These are phyloP conservation scores for Latheticus oryzae DNA, from an alignment of 2,888 invertebrate species.

Conservation along the genomic window DNA sequence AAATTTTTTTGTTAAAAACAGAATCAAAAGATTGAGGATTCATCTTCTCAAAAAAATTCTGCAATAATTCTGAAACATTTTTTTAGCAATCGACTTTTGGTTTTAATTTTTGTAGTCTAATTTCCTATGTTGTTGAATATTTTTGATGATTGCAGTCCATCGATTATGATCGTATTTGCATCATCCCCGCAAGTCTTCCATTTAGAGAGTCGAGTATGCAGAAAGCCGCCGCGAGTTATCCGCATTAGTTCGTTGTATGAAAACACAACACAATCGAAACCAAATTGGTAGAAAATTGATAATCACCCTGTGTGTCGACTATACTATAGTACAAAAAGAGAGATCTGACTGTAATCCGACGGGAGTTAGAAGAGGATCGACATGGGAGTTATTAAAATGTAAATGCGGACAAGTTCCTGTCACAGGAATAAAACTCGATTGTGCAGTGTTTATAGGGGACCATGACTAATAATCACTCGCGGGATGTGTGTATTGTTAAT, in stretches of 20 bases:
- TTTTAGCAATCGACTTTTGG: too few species aligned
- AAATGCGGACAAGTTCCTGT: conserved; percentile 54
- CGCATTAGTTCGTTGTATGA: conserved; percentile 59
- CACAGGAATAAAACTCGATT: conserved; percentile 64
- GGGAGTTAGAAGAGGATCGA: conserved; percentile 52
- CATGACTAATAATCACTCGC: conserved; percentile 61
- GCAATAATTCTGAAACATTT: too few species aligned
- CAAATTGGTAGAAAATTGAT: conserved; percentile 68
- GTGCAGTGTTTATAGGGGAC: conserved; percentile 55
- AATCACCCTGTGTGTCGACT: conserved; percentile 62
- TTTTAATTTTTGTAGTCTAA: too few species aligned
- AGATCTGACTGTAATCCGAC: conserved; percentile 40
- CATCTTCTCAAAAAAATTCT: too few species aligned
- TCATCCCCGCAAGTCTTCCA: conserved; percentile 44
- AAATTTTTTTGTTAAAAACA: too few species aligned
- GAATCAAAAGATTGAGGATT: too few species aligned
- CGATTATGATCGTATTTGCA: conserved; percentile 52
- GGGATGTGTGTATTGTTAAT: conserved; percentile 62
- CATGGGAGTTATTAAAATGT: conserved; percentile 65
- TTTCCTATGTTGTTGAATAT: conserved; percentile 1
- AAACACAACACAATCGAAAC: conserved; percentile 64
- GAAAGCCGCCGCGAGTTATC: conserved; percentile 54
- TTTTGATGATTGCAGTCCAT: conserved; percentile 28
- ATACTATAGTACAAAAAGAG: conserved; percentile 55
- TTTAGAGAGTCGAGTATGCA: conserved; percentile 48